A percentile compares a stretch with the other conserved stretches of the same genome.
These are phyloP conservation scores for Tyria jacobaeae DNA, from an alignment of 2,888 invertebrate genomes.

Conservation along the genomic window DNA sequence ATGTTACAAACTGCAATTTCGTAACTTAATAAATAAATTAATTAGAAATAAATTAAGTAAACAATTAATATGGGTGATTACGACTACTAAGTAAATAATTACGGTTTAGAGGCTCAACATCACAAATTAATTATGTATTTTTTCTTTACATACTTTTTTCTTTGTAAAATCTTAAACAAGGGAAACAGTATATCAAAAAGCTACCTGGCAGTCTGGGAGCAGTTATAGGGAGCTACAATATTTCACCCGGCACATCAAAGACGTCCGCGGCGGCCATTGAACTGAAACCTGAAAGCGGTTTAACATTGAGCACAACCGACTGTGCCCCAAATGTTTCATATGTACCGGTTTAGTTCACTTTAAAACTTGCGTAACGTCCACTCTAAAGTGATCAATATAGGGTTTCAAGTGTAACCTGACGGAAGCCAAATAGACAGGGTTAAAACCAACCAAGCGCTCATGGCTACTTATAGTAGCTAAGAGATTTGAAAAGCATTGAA, in stretches of 20 bases:
- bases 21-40: slow-evolving; percentile 22
- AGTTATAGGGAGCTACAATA: slow-evolving; percentile 68
- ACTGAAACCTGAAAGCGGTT: slow-evolving; percentile 70
- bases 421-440: slow-evolving; percentile 28
- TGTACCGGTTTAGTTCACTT: slow-evolving; percentile 51
- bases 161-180: slow-evolving; percentile 41
- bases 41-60: slow-evolving; percentile 27
- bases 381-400: slow-evolving; percentile 54
- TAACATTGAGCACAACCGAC: slow-evolving; percentile 42
- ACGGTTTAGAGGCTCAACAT: slow-evolving; percentile 24
- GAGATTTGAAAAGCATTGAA: slow-evolving; percentile 15
- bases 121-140: slow-evolving; percentile 20
- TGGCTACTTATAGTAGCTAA: slow-evolving; percentile 16
- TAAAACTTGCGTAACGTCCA: slow-evolving; percentile 50
- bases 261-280: slow-evolving; percentile 63
- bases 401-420: slow-evolving; percentile 36
- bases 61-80: slow-evolving; percentile 22
- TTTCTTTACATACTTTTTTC: slow-evolving; percentile 26
- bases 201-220: slow-evolving; percentile 59
- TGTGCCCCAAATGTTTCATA: slow-evolving; percentile 49
- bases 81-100: slow-evolving; percentile 26
- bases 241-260: slow-evolving; percentile 78
- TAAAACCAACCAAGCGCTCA: slow-evolving; percentile 15
- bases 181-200: slow-evolving; percentile 63
- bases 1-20: slow-evolving; percentile 29